These are phyloP conservation scores for Gryon sp. DNA, from an alignment of 1,140 invertebrate genomes.

Conservation along the genomic window DNA sequence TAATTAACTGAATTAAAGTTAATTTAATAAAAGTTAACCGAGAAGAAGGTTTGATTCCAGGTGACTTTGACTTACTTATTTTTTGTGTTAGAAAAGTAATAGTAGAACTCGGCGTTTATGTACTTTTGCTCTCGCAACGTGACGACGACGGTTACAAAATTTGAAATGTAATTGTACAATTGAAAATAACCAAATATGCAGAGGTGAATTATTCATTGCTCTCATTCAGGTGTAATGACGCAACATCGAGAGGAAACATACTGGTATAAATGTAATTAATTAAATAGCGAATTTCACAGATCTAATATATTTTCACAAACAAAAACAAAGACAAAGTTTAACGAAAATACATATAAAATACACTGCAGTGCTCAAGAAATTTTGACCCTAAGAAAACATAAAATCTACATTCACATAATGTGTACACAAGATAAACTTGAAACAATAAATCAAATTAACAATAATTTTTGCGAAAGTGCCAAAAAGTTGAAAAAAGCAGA, in stretches of 20 bases:
- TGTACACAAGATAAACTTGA: conserved; percentile 21
- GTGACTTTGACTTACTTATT: too few relatives aligned
- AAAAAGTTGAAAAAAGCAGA: neutral
- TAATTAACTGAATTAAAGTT: too few relatives aligned
- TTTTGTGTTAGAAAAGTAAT: too few relatives aligned
- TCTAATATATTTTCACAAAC: too few relatives aligned
- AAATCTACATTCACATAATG: conserved; percentile 43
- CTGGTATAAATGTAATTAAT: conserved; percentile 20
- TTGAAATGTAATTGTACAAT: conserved; percentile 14
- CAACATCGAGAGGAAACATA: conserved; percentile 28
- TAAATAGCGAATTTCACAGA: too few relatives aligned
- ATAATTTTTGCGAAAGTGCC: conserved; percentile 48
- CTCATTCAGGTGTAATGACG: conserved; percentile 8
- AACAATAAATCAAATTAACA: conserved; percentile 18
- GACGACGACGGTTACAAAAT: too few relatives aligned
- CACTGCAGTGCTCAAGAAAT: conserved; percentile 43
- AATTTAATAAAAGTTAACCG: too few relatives aligned
- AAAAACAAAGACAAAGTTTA: too few relatives aligned
- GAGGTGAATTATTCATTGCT: neutral
- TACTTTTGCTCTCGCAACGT: too few relatives aligned
- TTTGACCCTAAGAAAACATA: conserved; percentile 13
- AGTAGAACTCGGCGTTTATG: too few relatives aligned
- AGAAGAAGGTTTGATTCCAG: too few relatives aligned
- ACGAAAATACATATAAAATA: conserved; percentile 34
- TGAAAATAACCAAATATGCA: neutral